Evolutionary conservation across 2,113 vertebrate genomes (phyloP), one percentile per base, ranked within the genome.

Genomic region (Orientallactaga bullata): DNA sequence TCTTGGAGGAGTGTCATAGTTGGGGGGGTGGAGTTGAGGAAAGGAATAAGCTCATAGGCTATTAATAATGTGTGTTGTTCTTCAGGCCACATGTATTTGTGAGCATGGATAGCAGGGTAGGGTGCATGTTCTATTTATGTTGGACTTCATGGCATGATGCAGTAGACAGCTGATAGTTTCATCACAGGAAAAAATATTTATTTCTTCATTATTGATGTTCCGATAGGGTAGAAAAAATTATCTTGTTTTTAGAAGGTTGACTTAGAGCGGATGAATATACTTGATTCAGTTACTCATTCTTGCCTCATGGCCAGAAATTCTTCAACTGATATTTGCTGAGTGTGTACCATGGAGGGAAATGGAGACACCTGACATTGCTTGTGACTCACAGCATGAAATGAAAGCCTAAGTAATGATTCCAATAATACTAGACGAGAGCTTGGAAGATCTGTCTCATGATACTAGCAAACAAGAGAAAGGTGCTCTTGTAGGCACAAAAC

Each of bases 11-110:
- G 85, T 55, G 47, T 84, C 60, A 88, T 51, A 81, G n/a, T 84
- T 96, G 73, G 21, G 69, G 69, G 74, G 79, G 24, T 72, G 61
- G 68, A 63, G 61, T 63, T 85, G 39, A 69, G 83, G 32, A 91
- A 90, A 92, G 86, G 83, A 74, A 71, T 96, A 95, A 94, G 42
- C 96, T 98, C 97, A 95, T 85, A 89, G 95, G 95, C 97, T 98
- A 98, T 98, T 98, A 97, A 98, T 98, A 98, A 97, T 96, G 88
- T 93, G 79, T 95, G 95, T 97, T 97, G 91, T 97, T 96, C 16
- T 6, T 85, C 72, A 94, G 94, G 93, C 60, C 76, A 95, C 85
- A 66, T 84, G 94, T 79, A 84, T 95, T 97, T 96, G 80, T 96
- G 1, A 88, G 35, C 18, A n/a, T 95, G 51, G 82, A 55, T 82